Percentiles rank a stretch among this genome's conserved stretches.
Conservation (phyloP, 1,140 invertebrate genomes). For the Octopus bimaculoides region DNA sequence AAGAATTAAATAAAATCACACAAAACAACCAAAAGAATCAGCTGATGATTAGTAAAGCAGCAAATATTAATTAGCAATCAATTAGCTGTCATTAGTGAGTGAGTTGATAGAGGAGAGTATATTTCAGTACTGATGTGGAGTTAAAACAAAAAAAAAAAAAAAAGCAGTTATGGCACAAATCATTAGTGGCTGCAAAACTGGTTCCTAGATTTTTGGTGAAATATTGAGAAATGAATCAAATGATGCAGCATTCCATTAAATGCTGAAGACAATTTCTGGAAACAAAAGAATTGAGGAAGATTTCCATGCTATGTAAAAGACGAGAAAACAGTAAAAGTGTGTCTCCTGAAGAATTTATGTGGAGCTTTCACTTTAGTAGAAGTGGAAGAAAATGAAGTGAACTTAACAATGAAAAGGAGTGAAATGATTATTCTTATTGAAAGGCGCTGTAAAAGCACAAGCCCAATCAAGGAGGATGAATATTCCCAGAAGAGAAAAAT, state of each 20-base stretch:
- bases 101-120: neutral
- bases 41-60: neutral
- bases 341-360: too few species aligned
- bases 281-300: neutral
- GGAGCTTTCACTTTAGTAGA: too few species aligned
- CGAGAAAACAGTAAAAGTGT: neutral
- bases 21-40: too few species aligned
- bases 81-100: slow-evolving; percentile 5
- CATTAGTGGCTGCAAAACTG: neutral
- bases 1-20: too few species aligned
- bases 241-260: slow-evolving; percentile 8
- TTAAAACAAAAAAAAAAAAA: neutral
- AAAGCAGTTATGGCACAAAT: slow-evolving; percentile 9
- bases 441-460: too few species aligned
- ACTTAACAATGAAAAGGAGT: too few species aligned
- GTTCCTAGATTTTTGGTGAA: neutral
- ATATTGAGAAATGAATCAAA: neutral
- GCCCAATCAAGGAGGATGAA: too few species aligned
- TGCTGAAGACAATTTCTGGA: neutral
- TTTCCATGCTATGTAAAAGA: neutral
- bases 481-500: too few species aligned
- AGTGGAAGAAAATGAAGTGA: too few species aligned
- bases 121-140: neutral
- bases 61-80: neutral
- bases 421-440: too few species aligned